Base-by-base conservation (phyloP, 1,140 invertebrate species). In the Brachionus sp. region DNA sequence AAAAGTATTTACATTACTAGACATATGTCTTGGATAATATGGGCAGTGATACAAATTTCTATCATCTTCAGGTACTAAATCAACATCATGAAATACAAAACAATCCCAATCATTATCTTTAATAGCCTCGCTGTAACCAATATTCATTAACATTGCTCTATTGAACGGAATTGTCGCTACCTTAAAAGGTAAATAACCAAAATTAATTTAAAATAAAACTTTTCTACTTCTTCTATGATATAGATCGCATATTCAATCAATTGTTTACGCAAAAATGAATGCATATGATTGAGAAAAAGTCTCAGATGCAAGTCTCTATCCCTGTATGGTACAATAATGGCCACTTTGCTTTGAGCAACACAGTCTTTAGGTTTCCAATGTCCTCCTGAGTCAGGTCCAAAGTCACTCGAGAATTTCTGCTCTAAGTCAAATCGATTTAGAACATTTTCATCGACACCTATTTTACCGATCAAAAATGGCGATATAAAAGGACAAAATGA, bases 1-100 rank as follows among this genome's bases (percentile, higher is more conserved):
- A 35, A 82, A 82, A 29, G 66, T 70, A 70, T 82, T 82, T 44
- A 82, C 66, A 53, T 64, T 35, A 16, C 39, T 57, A 3, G 80
- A 82, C 80, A 85, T 73, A 88, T 98, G 95, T 73, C 95, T 89
- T 0, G 96, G 95, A 86, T 94, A 93, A 84, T 92, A 90, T 2
- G 93, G 92, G 87, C 96, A 98, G 13, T 92, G 93, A 89, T 98
- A 98, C 66, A 97, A 91, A 89, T 98, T 97, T 1, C 92, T 91
- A 73, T 92, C 91, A 88, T 94, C 94, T 84, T 96, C 90, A n/a
- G 95, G 95, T 78, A 98, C 90, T 13, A 97, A 88, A 90, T 98
- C 95, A 64, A 98, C 93, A 87, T 98, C 95, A 88, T 97, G 95
- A 86, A 98, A 93, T 75, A 98, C 92, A 75, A 96, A 92, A 86